phyloP scores from a whole-genome alignment of 2,113 vertebrate species.

The Cercocebus atys region DNA sequence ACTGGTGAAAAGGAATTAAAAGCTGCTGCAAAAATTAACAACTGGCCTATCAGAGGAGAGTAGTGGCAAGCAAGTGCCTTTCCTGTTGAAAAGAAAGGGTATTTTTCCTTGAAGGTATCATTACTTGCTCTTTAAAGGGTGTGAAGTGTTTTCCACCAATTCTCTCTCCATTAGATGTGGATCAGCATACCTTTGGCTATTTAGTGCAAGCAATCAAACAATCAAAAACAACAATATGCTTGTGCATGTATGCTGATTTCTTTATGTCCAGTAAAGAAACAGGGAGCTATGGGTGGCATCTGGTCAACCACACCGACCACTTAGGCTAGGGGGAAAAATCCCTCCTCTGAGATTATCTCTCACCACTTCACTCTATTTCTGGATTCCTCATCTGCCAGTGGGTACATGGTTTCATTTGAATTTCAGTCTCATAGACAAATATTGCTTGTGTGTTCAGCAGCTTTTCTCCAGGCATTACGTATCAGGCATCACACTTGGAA shows the following conservation, averaged over 20 bases:
- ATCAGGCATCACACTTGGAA: background rate
- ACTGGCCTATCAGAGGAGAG: fast-evolving
- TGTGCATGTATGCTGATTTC: too few species aligned
- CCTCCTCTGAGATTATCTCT: background rate
- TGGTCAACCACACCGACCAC: background rate
- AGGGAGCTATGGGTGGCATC: background rate
- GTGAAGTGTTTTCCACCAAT: background rate
- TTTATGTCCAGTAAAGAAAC: background rate
- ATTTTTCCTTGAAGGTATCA: background rate
- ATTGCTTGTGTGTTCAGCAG: fast-evolving
- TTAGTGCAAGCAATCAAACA: background rate
- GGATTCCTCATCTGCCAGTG: background rate
- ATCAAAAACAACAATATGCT: background rate
- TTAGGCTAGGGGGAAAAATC: background rate
- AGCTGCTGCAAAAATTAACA: background rate
- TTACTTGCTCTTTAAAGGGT: background rate
- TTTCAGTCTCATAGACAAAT: background rate
- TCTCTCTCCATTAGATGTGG: background rate
- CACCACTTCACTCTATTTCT: fast-evolving
- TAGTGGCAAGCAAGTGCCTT: background rate
- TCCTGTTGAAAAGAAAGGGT: background rate
- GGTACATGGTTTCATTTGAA: background rate
- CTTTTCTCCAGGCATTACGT: background rate
- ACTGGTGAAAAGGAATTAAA: background rate
- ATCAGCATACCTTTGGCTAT: background rate